A percentile compares a stretch with the other conserved stretches of the same genome.
phyloP scores from a whole-genome alignment of 2,797 vertebrate genomes.

The Falco rusticolus region DNA sequence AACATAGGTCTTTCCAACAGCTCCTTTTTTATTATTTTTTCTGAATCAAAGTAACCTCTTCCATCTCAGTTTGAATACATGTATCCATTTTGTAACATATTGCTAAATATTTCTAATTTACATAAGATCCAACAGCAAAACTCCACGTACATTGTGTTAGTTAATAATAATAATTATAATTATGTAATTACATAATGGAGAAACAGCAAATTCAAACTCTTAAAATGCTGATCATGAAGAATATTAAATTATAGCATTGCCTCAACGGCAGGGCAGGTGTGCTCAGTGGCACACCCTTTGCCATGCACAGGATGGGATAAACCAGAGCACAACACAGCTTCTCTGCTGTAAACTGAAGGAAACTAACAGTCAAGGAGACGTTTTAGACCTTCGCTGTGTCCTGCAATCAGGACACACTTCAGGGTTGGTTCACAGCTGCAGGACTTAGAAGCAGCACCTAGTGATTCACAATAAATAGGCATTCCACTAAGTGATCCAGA shows the following conservation, averaged over 20 bases:
- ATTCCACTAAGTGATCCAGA: not conserved
- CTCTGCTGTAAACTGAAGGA: not conserved
- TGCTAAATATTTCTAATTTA: constrained; percentile 55
- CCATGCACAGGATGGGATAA: not conserved
- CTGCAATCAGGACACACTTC: not conserved
- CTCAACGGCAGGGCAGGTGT: constrained; percentile 20
- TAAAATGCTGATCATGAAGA: constrained; percentile 44
- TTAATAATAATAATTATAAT: constrained; percentile 44
- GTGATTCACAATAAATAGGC: not conserved
- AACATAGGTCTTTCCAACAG: constrained; percentile 38
- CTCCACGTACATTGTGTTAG: constrained; percentile 24
- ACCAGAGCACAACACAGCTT: not conserved
- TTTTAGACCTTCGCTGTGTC: not conserved
- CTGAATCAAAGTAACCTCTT: constrained; percentile 51
- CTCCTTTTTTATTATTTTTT: constrained; percentile 6
- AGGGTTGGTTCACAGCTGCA: not conserved
- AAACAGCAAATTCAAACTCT: constrained; percentile 68
- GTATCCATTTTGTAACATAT: constrained; percentile 54
- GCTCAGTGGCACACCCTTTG: not conserved
- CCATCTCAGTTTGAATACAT: constrained; percentile 44
- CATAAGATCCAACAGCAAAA: constrained; percentile 64
- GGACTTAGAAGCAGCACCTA: not conserved
- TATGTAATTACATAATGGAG: constrained; percentile 66
- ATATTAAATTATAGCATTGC: constrained; percentile 32
- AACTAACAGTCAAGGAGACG: not conserved